phyloP scores from a whole-genome alignment of 2,797 vertebrate genomes.

The Margarornis squamiger region DNA sequence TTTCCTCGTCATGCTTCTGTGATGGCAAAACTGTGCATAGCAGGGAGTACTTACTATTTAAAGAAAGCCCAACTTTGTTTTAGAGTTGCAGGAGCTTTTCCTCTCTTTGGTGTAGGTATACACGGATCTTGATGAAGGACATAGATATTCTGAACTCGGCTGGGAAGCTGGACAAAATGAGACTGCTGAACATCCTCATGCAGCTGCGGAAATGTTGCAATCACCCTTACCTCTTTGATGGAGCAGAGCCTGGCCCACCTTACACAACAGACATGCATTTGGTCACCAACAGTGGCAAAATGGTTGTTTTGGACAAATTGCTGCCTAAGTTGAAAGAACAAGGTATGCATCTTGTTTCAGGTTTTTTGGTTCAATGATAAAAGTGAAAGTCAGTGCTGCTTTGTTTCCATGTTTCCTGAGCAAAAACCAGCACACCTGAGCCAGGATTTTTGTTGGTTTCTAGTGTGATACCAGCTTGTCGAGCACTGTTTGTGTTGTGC shows the following conservation, averaged over 20 bases:
- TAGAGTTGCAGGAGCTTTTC: not conserved
- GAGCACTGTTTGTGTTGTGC: not conserved
- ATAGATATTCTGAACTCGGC: constrained; percentile 97
- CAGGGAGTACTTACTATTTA: not conserved
- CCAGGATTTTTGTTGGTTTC: not conserved
- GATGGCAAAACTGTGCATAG: not conserved
- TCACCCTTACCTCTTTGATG: constrained; percentile 96
- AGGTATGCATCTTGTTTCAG: constrained; percentile 70
- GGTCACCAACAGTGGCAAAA: constrained; percentile 96
- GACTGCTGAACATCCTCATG: constrained; percentile 95
- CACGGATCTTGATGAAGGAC: constrained; percentile 98
- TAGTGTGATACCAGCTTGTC: not conserved
- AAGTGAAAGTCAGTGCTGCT: not conserved
- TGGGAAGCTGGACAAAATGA: constrained; percentile 99
- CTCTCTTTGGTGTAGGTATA: constrained; percentile 85
- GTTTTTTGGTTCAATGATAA: not conserved
- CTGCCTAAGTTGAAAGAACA: constrained; percentile 94
- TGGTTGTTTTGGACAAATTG: constrained; percentile 94
- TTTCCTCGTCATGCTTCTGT: not conserved
- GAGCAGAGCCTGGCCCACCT: constrained; percentile 94
- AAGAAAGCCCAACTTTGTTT: not conserved
- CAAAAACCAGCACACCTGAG: fast-evolving
- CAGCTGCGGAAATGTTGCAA: constrained; percentile 98
- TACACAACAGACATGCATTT: constrained; percentile 98
- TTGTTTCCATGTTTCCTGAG: not conserved